Evolutionary conservation across 1,140 invertebrate genomes (phyloP), one percentile per base, ranked within the genome.

Genomic region (Saccostrea cuccullata): DNA sequence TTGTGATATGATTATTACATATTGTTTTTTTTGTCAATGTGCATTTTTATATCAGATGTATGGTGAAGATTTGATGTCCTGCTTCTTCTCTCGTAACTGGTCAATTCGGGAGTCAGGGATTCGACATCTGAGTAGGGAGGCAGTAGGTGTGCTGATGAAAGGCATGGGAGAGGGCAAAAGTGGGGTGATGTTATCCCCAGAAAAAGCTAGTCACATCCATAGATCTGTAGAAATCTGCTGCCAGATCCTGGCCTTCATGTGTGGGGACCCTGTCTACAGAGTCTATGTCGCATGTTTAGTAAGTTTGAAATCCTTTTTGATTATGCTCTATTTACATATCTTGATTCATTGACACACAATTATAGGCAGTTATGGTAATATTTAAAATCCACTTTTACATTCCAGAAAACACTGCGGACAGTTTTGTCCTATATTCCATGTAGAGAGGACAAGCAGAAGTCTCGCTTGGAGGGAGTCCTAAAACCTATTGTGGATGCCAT

Each of bases 211-310:
- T 1, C 89, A 91, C n/a, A 93, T 90, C 11, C 92, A 93, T 47
- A 91, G 90, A 55, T 92, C 94, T 85, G 87, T 95, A 55, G 93
- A 94, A 77, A 94, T 92, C 70, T 94, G 93, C 83, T 95, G 93
- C 86, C 93, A 94, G 40, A 93, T 96, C 26, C 91, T 96, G n/a
- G 93, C 94, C 9, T 93, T 94, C 89, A 94, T 95, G 91, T 94
- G 93, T 88, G 92, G 93, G 55, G 95, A 96, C 90, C 95, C 95
- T 70, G 95, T 96, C 0, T 96, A 96, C 90, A 95, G 94, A 92
- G 95, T 96, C 13, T 96, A 95, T 92, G 94, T 95, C 17, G 94
- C 94, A 73, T 92, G 93, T 86, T 87, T 96, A 89, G 95, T 95
- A 90, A 92, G 95, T 94, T 26, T 64, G 8, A n/a, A 17, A 64